Percentiles rank a stretch among this genome's conserved stretches.
These are phyloP conservation scores for Pollenia griseotomentosa DNA, from an alignment of 2,888 invertebrate species.

Conservation along the genomic window DNA sequence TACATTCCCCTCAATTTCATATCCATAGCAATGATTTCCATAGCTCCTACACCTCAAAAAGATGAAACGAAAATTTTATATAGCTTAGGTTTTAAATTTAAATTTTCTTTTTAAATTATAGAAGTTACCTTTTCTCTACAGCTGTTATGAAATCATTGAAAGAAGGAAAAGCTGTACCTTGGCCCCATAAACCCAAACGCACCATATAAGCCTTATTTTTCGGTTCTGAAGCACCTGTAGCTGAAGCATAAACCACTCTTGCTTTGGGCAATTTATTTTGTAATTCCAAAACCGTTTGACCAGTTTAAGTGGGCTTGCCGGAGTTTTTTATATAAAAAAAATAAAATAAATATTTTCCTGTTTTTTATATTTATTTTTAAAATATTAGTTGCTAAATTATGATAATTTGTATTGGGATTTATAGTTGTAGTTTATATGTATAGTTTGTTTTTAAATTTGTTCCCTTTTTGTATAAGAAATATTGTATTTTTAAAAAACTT, in stretches of 20 bases:
- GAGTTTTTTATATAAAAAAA: too few relatives aligned
- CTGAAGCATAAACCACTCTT: slow-evolving; percentile 97
- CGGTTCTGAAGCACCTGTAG: slow-evolving; percentile 99
- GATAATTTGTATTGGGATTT: slow-evolving; percentile 32
- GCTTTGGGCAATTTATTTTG: slow-evolving; percentile 97
- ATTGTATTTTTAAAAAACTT: background rate
- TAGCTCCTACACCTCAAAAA: slow-evolving; percentile 96
- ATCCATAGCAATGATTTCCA: slow-evolving; percentile 99
- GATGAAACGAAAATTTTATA: background rate
- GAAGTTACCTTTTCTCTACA: slow-evolving; percentile 93
- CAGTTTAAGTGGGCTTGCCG: slow-evolving; percentile 99
- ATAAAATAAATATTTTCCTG: too few relatives aligned
- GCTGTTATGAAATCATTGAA: slow-evolving; percentile 98
- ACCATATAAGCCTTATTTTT: slow-evolving; percentile 99
- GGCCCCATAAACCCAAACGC: slow-evolving; percentile 99
- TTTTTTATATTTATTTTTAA: slow-evolving; percentile 4
- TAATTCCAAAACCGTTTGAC: slow-evolving; percentile 96
- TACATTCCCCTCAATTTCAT: slow-evolving; percentile 99
- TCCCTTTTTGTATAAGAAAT: background rate
- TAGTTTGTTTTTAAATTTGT: slow-evolving; percentile 22
- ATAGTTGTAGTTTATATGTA: slow-evolving; percentile 19
- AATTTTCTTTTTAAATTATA: background rate
- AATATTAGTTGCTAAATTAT: slow-evolving; percentile 16
- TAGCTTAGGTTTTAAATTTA: background rate
- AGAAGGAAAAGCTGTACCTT: slow-evolving; percentile 96